Base-by-base conservation (phyloP, 2,113 vertebrate genomes). In the Chlorodrepanis virens region DNA sequence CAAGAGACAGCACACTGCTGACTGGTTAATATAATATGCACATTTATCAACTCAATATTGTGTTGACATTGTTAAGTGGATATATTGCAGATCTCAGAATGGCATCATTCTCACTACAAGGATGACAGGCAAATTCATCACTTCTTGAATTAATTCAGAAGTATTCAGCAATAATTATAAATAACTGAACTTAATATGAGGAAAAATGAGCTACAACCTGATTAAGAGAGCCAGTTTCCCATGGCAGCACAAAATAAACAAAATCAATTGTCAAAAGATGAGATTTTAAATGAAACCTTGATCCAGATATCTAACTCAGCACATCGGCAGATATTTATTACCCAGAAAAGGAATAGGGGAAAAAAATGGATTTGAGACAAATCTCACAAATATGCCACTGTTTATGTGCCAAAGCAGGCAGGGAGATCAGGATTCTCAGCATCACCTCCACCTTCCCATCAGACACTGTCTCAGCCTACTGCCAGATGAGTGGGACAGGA, bases 11-110 rank as follows among this genome's bases (percentile, higher is more conserved):
- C 88, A 84, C 37, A 8, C 65, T 89, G 72, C 89, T 87, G 88
- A 71, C 90, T 96, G 86, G 40, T 90, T 95, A 88, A 87, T 82
- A 94, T 77, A 87, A 83, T 47, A 95, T 21, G 60, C 76, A 89
- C 47, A 90, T 92, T 89, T 90, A 92, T 93, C 88, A 94, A 31
- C 33, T 77, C 92, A 76, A 77, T 67, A 78, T 27, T 90, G 52
- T 94, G 88, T 92, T 95, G 92, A 90, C 83, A 64, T 24, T 69
- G 47, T 83, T 91, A 92, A 85, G 71, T 60, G 57, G 37, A 75
- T 90, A 60, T 49, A 68, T 28, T 87, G 52, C 80, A 93, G 45
- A 90, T 87, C 92, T 82, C 69, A 75, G 65, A 31, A 85, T 49
- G 45, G 69, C 57, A 68, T 71, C 64, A 52, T 23, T 90, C 49